These are phyloP conservation scores for Oryzias melastigma DNA, from an alignment of 2,113 vertebrate genomes.

Conservation along the genomic window DNA sequence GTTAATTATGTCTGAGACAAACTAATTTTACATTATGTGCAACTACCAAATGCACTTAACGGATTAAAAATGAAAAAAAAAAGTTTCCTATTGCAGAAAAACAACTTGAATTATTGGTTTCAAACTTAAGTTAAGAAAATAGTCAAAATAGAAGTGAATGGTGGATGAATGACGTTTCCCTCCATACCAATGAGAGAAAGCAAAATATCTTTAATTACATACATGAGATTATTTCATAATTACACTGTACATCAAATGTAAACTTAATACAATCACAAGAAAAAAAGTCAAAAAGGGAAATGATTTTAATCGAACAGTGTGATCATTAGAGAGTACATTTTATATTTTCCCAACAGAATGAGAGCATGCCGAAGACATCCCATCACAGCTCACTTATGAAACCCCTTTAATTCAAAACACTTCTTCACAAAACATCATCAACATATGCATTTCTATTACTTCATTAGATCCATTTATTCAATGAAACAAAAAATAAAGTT, in stretches of 20 bases:
- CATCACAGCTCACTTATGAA: constrained; percentile 34
- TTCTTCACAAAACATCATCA: constrained; percentile 25
- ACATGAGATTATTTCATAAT: constrained; percentile 61
- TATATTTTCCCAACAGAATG: constrained; percentile 46
- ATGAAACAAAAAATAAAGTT: constrained; percentile 25
- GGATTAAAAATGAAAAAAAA: too few species aligned
- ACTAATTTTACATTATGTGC: too few species aligned
- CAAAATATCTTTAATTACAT: constrained; percentile 33
- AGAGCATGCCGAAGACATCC: constrained; percentile 52
- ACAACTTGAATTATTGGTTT: too few species aligned
- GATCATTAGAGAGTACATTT: constrained; percentile 35
- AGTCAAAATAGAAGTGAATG: too few species aligned
- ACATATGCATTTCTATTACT: constrained; percentile 11
- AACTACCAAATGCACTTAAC: too few species aligned
- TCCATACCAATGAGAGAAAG: not conserved
- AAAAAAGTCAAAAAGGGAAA: constrained; percentile 50
- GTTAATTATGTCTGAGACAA: too few species aligned
- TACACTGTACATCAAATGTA: constrained; percentile 69
- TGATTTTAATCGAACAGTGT: constrained; percentile 54
- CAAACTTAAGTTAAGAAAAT: too few species aligned
- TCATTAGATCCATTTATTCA: constrained; percentile 5
- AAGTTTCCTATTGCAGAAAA: too few species aligned
- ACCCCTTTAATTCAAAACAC: constrained; percentile 40
- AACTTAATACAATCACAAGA: constrained; percentile 54
- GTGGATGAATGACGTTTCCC: too few species aligned